Percentiles rank a stretch among this genome's conserved stretches.
Evolutionary conservation across 2,797 vertebrate species (phyloP).

Genomic region (Anguilla marmorata): DNA sequence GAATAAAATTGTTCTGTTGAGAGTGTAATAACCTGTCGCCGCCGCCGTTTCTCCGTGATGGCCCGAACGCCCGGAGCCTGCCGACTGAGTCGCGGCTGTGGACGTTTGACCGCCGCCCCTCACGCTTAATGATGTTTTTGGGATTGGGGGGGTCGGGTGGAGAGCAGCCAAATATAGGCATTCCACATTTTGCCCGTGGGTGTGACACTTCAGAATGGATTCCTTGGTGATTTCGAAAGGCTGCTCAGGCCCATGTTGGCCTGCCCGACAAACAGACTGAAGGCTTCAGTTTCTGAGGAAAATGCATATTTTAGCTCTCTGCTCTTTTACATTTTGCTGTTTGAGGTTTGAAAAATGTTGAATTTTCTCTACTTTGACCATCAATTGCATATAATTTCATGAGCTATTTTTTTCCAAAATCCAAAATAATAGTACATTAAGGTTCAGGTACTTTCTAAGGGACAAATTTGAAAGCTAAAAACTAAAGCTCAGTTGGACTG

Average conservation of each 20-base stretch:
- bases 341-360: background rate
- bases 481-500: background rate
- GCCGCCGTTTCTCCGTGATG: conserved; percentile 61
- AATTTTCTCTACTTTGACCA: background rate
- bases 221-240: conserved; percentile 23
- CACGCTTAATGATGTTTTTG: conserved; percentile 27
- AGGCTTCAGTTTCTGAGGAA: background rate
- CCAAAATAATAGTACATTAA: background rate
- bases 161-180: conserved; percentile 34
- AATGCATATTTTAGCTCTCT: background rate
- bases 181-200: conserved; percentile 12
- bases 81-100: conserved; percentile 39
- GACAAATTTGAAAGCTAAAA: background rate
- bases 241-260: background rate
- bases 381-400: background rate
- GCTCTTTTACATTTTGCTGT: background rate
- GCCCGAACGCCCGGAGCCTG: conserved; percentile 47
- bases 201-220: conserved; percentile 20
- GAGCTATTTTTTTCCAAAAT: background rate
- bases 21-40: conserved; percentile 66
- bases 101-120: conserved; percentile 44
- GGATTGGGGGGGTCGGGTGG: conserved; percentile 15
- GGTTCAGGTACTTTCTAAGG: background rate
- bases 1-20: conserved; percentile 58
- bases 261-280: background rate